Percentiles rank a stretch among this genome's conserved stretches.
These are phyloP conservation scores for Melolontha melolontha DNA, from an alignment of 2,888 invertebrate genomes.

Conservation along the genomic window DNA sequence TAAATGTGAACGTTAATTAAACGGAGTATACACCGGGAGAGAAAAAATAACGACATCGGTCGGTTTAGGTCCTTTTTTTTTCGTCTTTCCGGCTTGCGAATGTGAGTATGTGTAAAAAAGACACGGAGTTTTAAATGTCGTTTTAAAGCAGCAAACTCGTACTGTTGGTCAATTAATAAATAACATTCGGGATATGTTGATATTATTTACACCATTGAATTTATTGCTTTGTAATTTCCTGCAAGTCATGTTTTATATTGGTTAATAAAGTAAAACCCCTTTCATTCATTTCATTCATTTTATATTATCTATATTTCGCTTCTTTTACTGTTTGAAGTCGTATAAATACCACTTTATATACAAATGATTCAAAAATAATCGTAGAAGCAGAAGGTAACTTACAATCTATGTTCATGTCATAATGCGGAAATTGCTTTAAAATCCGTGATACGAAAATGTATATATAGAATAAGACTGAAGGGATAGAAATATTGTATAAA, in stretches of 20 bases:
- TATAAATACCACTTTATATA: not conserved
- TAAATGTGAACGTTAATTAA: slow-evolving; percentile 43
- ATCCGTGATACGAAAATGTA: no score
- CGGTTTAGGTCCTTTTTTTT: slow-evolving; percentile 18
- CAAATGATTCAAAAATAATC: not conserved
- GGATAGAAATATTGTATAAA: no score
- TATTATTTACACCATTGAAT: not conserved
- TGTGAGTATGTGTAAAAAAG: not conserved
- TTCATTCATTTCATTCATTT: not conserved
- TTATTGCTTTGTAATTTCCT: slow-evolving; percentile 1
- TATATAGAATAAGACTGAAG: no score
- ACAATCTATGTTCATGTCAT: no score
- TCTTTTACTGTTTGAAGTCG: no score
- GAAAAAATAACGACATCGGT: slow-evolving; percentile 23
- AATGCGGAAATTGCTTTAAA: no score
- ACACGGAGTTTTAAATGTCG: slow-evolving; percentile 15
- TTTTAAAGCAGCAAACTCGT: slow-evolving; percentile 22
- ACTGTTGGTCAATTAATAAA: slow-evolving; percentile 37
- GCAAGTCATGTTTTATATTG: no score
- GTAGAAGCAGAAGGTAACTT: no score
- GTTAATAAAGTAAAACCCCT: no score
- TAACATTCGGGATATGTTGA: slow-evolving; percentile 6
- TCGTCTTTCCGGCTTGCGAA: slow-evolving; percentile 11
- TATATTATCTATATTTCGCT: slow-evolving; percentile 1
- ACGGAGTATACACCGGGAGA: slow-evolving; percentile 12